phyloP scores from a whole-genome alignment of 2,113 vertebrate genomes.

The Pterocles gutturalis region DNA sequence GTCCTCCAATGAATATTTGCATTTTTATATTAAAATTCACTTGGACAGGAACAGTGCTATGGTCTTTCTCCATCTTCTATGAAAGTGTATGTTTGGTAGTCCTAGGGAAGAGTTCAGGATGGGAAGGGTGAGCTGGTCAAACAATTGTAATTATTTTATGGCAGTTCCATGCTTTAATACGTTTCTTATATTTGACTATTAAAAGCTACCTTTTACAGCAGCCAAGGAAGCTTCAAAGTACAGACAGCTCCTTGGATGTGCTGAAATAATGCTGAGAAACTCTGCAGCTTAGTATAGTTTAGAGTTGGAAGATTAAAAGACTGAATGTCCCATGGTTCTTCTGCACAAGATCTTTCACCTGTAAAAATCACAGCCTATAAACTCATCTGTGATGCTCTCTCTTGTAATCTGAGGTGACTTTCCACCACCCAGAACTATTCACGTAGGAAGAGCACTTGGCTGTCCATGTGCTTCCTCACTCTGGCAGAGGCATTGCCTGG shows the following conservation, averaged over 20 bases:
- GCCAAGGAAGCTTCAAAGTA: not conserved
- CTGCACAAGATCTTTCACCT: not conserved
- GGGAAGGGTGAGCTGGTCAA: not conserved
- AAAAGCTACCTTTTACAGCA: not conserved
- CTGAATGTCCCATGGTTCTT: not conserved
- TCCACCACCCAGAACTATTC: not conserved
- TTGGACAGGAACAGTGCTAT: not conserved
- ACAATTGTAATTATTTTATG: not conserved
- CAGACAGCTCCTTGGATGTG: not conserved
- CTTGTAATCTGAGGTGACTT: not conserved
- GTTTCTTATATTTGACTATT: not conserved
- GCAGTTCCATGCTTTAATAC: not conserved
- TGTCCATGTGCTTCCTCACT: not conserved
- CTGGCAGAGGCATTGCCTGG: not conserved
- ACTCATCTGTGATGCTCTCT: rapidly evolving
- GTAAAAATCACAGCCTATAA: not conserved
- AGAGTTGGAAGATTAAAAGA: not conserved
- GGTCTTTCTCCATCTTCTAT: not conserved
- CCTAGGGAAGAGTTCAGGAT: not conserved
- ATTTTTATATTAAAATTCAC: not conserved
- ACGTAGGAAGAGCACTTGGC: not conserved
- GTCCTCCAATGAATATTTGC: not conserved
- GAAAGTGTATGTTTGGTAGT: not conserved
- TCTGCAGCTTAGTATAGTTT: not conserved
- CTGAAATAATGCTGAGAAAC: not conserved